These are phyloP conservation scores for Murina feae DNA, from an alignment of 2,113 vertebrate genomes.

Conservation along the genomic window DNA sequence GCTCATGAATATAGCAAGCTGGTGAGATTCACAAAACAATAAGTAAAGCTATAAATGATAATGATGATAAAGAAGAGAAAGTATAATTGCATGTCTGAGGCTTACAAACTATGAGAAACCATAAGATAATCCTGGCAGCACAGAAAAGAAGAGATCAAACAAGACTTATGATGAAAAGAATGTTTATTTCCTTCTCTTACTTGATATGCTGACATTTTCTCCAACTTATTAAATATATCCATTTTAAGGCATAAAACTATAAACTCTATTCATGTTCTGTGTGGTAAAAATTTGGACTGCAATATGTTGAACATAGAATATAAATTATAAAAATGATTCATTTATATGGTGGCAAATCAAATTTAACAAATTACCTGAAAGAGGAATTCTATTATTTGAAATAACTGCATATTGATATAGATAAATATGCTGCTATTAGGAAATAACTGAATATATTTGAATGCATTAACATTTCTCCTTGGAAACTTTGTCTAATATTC, in stretches of 20 bases:
- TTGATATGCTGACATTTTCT: conserved; percentile 14
- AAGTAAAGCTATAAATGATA: conserved; percentile 18
- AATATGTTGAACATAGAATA: neutral
- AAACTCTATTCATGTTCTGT: neutral
- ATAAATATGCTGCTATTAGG: neutral
- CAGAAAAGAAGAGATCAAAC: conserved; percentile 46
- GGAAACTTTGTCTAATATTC: neutral
- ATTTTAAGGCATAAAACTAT: conserved; percentile 1
- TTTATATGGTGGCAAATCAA: conserved; percentile 26
- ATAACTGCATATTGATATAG: neutral
- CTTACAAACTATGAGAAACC: conserved; percentile 64
- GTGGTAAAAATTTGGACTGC: neutral
- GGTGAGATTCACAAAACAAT: conserved; percentile 7
- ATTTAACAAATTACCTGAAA: neutral
- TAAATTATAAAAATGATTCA: neutral
- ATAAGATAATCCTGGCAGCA: neutral
- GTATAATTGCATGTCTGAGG: conserved; percentile 36
- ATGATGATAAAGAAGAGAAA: conserved; percentile 52
- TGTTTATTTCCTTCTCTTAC: conserved; percentile 43
- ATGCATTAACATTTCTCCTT: neutral
- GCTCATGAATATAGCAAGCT: neutral
- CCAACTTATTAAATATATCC: conserved; percentile 58
- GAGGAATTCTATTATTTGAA: conserved; percentile 8
- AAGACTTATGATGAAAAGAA: conserved; percentile 66
- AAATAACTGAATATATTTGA: neutral